Evolutionary conservation across 92 coral and sea anemone species (phyloP).

Genomic region (Zoanthus sociatus): DNA sequence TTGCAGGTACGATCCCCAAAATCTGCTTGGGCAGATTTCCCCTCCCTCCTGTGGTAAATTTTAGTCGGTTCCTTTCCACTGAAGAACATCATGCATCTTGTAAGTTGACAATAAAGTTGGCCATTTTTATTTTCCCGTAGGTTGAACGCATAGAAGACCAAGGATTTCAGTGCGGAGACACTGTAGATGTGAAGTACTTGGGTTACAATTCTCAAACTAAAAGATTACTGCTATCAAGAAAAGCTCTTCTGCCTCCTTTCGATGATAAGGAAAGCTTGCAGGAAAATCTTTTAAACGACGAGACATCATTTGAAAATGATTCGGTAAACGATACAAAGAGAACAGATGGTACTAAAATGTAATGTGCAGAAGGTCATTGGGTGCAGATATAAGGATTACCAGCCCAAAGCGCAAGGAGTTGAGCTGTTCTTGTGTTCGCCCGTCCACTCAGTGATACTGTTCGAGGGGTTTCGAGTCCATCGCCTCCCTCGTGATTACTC

Average conservation of each 20-base stretch:
- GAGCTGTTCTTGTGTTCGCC: too few species aligned
- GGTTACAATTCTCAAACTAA: constrained; percentile 79
- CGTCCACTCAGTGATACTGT: too few species aligned
- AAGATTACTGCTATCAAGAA: constrained; percentile 77
- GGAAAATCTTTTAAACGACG: background rate
- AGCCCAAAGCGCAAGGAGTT: too few species aligned
- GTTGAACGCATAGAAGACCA: constrained; percentile 66
- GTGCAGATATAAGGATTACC: too few species aligned
- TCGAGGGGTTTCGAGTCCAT: too few species aligned
- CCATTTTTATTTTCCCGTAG: constrained; percentile 30
- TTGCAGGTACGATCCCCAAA: too few species aligned
- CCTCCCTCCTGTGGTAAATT: too few species aligned
- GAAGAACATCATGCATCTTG: too few species aligned
- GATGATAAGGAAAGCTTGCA: background rate
- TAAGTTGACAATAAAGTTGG: background rate
- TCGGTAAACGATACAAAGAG: background rate
- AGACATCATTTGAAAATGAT: background rate
- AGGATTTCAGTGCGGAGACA: constrained; percentile 72
- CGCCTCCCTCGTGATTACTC: too few species aligned
- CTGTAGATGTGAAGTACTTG: constrained; percentile 82
- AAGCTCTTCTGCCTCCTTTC: constrained; percentile 77
- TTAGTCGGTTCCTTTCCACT: too few species aligned
- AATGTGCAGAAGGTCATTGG: background rate
- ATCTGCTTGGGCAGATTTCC: too few species aligned
- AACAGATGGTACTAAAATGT: constrained; percentile 10